Conservation (phyloP, 2,113 vertebrate species). For the Tenrec ecaudatus region DNA sequence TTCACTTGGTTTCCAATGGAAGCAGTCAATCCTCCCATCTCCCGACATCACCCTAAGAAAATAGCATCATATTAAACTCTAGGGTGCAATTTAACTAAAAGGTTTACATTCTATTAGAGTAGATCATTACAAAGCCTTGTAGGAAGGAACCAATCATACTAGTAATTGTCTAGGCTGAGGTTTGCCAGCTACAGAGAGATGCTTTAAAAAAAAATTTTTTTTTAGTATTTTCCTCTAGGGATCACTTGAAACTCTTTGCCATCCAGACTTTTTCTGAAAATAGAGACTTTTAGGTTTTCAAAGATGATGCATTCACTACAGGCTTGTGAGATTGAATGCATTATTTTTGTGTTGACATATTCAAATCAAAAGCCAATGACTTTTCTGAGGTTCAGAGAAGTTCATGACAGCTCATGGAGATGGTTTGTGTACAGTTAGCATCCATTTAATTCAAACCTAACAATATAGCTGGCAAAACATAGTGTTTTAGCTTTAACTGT, state of each 20-base stretch:
- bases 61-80: background rate
- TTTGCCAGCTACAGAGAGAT: background rate
- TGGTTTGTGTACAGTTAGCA: background rate
- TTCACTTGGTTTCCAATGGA: background rate
- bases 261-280: constrained; percentile 9
- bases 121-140: background rate
- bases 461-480: background rate
- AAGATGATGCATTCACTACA: background rate
- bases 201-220: too few relatives aligned
- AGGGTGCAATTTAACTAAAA: background rate
- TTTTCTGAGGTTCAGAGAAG: background rate
- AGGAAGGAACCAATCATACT: background rate
- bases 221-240: background rate
- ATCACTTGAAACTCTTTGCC: background rate
- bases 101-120: background rate
- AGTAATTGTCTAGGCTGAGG: background rate
- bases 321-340: constrained; percentile 5
- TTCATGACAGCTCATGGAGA: background rate
- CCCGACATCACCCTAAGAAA: background rate
- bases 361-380: background rate
- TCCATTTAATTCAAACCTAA: constrained; percentile 13
- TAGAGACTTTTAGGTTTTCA: background rate
- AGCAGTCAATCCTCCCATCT: background rate
- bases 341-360: constrained; percentile 6
- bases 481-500: background rate